Base-by-base conservation (phyloP, 2,888 invertebrate genomes). In the Synergus japonicus region DNA sequence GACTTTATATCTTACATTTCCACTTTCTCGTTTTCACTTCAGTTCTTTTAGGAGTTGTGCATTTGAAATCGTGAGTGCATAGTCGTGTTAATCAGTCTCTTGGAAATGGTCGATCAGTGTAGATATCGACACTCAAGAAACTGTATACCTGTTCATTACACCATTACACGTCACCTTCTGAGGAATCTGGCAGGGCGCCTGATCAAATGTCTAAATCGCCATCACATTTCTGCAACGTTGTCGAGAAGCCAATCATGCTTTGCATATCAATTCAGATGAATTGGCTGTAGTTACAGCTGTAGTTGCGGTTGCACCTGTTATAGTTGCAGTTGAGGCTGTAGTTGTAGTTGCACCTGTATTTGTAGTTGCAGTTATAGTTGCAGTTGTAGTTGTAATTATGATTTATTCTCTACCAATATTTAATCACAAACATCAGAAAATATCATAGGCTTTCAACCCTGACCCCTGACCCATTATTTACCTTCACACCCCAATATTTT, bases 51-150 rank as follows among this genome's bases (percentile, higher is more conserved):
- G 18, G 18, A 73, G 37, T 54, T 67, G 49, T 76, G 67, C 43
- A 76, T 60, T 65, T 37, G 80, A 76, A 85, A 86, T 84, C 82
- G 79, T 81, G 82, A 86, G 86, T 86, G 85, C 83, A 85, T 80
- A 83, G 81, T 80, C 84, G 82, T 85, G 85, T 84, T 73, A 37
- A 67, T 60, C 60, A 60, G 22, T 22, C 10, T 22, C 10, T 60
- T 60, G 18, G 8, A 10, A 60, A 22, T 22, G 22, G 60, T 22
- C 22, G 12, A 2, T 22, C n/a, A 8, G 54, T 54, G 54, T 54
- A 54, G n/a, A 22, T 60, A 22, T 60, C 22, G 60, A 22, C 15
- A 46, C 13, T 13, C 15, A 54, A 78, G 77, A 78, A 69, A 78
- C 60, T 73, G 82, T 37, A 69, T 29, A 29, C 29, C 69, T 13